Conservation (phyloP, 2,888 invertebrate species). For the Patella pellucida region DNA sequence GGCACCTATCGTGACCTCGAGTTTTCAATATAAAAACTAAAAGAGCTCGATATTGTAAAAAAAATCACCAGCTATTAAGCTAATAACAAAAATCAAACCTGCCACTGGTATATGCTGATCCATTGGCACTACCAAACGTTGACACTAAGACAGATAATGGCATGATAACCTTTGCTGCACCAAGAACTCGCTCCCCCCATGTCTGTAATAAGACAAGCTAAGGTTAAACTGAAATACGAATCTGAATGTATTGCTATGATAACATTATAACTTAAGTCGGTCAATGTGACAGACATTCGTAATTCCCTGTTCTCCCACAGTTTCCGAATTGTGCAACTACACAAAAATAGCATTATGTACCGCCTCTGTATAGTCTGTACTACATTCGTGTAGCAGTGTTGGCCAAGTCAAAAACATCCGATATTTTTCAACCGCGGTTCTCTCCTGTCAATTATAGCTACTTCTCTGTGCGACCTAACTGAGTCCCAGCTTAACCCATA, state of each 20-base stretch:
- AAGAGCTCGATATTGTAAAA: no score
- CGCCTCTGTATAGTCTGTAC: background rate
- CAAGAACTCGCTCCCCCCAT: slow-evolving; percentile 60
- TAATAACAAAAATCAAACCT: slow-evolving; percentile 61
- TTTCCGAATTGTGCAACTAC: background rate
- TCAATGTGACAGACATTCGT: background rate
- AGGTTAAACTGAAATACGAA: background rate
- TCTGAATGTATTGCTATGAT: background rate
- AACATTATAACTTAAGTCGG: background rate
- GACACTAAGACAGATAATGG: slow-evolving; percentile 64
- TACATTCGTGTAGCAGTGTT: no score
- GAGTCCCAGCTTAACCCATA: no score
- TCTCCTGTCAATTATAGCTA: no score
- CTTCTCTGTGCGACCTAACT: no score
- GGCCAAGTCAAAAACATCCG: no score
- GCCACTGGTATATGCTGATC: slow-evolving; percentile 71
- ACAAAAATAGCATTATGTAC: background rate
- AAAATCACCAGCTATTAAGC: no score
- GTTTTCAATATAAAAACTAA: no score
- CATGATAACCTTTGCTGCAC: slow-evolving; percentile 55
- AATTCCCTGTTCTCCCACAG: no score
- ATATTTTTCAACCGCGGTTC: no score
- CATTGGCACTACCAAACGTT: slow-evolving; percentile 65
- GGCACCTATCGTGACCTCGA: no score
- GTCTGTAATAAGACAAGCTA: slow-evolving; percentile 45